Evolutionary conservation across 1,140 invertebrate genomes (phyloP).

Genomic region (Branchinecta lindahli): DNA sequence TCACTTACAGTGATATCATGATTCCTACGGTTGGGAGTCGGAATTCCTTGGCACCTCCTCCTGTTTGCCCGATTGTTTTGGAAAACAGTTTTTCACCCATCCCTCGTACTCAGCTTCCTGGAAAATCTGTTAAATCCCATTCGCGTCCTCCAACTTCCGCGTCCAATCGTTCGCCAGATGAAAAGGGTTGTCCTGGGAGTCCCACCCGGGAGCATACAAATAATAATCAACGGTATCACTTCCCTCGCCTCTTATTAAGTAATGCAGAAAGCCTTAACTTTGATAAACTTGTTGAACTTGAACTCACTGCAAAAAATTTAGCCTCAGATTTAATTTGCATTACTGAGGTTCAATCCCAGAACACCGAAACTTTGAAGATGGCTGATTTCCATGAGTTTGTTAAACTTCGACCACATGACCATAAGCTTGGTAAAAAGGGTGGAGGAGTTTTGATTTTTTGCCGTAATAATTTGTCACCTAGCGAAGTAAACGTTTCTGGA

Average conservation of each 20-base stretch:
- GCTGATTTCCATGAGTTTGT: conserved; percentile 1
- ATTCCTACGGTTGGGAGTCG: too few relatives aligned
- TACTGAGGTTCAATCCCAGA: conserved; percentile 3
- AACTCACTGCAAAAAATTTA: neutral
- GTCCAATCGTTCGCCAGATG: too few relatives aligned
- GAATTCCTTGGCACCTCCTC: too few relatives aligned
- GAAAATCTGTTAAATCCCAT: too few relatives aligned
- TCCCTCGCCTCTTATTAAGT: neutral
- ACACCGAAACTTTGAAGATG: neutral
- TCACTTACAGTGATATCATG: too few relatives aligned
- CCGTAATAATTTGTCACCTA: conserved; percentile 3
- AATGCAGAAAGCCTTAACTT: conserved; percentile 8
- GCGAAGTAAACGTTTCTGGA: neutral
- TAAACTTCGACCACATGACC: conserved; percentile 2
- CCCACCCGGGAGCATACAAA: neutral
- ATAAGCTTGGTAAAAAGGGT: conserved; percentile 8
- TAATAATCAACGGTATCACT: neutral
- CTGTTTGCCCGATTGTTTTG: too few relatives aligned
- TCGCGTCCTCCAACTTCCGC: too few relatives aligned
- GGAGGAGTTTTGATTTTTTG: conserved; percentile 6
- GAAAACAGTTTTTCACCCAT: too few relatives aligned
- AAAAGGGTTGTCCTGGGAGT: too few relatives aligned
- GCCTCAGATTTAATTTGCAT: conserved; percentile 8
- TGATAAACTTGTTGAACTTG: conserved; percentile 1
- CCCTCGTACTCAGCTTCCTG: too few relatives aligned